These are phyloP conservation scores for Drosophila parabipectinata DNA, from an alignment of 1,140 invertebrate species.

Conservation along the genomic window DNA sequence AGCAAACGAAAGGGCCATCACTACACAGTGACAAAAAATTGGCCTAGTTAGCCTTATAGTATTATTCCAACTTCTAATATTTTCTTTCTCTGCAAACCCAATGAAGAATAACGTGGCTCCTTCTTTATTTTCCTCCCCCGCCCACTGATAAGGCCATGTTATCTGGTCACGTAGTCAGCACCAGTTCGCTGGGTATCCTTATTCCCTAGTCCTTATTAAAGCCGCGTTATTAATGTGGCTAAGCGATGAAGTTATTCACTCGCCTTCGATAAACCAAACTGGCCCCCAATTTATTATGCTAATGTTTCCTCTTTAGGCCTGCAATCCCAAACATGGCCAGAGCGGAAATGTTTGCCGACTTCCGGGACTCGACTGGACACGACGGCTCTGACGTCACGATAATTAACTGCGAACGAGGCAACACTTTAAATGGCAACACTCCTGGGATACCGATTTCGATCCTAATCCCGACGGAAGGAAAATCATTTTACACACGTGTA, in stretches of 20 bases:
- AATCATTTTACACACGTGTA: constrained; percentile 71
- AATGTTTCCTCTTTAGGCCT: constrained; percentile 33
- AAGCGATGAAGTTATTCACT: constrained; percentile 70
- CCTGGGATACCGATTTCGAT: not conserved
- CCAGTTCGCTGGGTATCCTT: constrained; percentile 22
- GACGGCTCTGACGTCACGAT: constrained; percentile 59
- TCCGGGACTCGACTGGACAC: constrained; percentile 20
- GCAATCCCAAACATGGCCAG: constrained; percentile 9
- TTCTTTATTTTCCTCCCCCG: not conserved
- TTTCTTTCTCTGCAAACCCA: not conserved
- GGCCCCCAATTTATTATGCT: constrained; percentile 61
- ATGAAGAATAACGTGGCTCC: constrained; percentile 34
- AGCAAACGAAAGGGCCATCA: not conserved
- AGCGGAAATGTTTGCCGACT: constrained; percentile 49
- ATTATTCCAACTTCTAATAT: too few relatives aligned
- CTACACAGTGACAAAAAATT: not conserved
- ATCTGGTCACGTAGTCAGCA: constrained; percentile 70
- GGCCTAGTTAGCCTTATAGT: too few relatives aligned
- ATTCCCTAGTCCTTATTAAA: constrained; percentile 42
- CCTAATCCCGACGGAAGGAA: constrained; percentile 2
- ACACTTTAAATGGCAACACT: constrained; percentile 50
- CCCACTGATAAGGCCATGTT: constrained; percentile 41
- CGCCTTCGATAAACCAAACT: constrained; percentile 26
- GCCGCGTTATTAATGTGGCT: constrained; percentile 60
- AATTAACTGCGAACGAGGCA: constrained; percentile 69